Evolutionary conservation across 2,113 vertebrate species (phyloP).

Genomic region (Ranitomeya imitator): DNA sequence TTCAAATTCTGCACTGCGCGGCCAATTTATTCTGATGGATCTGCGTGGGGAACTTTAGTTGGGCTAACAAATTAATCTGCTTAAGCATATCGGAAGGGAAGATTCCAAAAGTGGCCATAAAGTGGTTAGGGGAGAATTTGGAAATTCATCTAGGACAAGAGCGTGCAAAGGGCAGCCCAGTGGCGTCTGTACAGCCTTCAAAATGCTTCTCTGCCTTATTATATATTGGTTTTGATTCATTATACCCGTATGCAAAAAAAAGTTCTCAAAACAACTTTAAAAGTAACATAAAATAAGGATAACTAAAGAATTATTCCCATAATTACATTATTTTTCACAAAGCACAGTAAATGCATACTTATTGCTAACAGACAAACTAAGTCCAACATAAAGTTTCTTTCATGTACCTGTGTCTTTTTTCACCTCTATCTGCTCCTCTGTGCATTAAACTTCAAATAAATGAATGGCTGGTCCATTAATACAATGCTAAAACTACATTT

Average conservation of each 20-base stretch:
- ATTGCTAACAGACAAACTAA: no score
- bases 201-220: background rate
- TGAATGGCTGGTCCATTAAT: no score
- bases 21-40: constrained; percentile 58
- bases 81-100: constrained; percentile 37
- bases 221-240: background rate
- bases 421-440: no score
- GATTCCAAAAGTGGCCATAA: constrained; percentile 32
- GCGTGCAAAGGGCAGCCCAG: background rate
- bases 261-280: background rate
- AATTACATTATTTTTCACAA: no score
- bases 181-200: background rate
- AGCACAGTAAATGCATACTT: no score
- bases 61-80: constrained; percentile 61
- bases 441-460: no score
- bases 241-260: background rate
- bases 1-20: constrained; percentile 27
- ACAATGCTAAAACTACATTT: no score
- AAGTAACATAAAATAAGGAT: no score
- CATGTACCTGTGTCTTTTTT: no score
- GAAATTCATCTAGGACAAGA: background rate
- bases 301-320: no score
- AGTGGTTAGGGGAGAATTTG: constrained; percentile 24
- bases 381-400: no score
- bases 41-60: constrained; percentile 37